Conservation (phyloP, 1,140 invertebrate genomes). For the Calephelis virginiensis region DNA sequence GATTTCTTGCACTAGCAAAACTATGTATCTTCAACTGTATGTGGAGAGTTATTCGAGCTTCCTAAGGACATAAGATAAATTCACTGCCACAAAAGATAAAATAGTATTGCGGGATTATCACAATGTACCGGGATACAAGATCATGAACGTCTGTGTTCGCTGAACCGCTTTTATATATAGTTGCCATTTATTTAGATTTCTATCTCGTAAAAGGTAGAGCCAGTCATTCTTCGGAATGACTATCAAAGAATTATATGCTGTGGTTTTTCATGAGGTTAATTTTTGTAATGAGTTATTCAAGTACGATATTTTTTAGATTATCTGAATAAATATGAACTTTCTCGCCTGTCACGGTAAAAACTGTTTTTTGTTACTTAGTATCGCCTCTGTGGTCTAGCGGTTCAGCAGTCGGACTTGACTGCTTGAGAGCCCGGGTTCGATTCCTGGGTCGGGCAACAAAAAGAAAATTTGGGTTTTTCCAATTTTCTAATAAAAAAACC, state of each 20-base stretch:
- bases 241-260: slow-evolving; percentile 1
- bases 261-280: neutral
- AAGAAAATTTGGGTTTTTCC: too few relatives aligned
- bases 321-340: too few relatives aligned
- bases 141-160: slow-evolving; percentile 12
- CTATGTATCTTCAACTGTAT: neutral
- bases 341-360: too few relatives aligned
- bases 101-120: slow-evolving; percentile 5
- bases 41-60: neutral
- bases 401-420: too few relatives aligned
- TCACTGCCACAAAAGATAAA: slow-evolving; percentile 15
- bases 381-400: too few relatives aligned
- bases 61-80: neutral
- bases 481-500: too few relatives aligned
- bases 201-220: slow-evolving; percentile 11
- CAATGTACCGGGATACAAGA: slow-evolving; percentile 12
- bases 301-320: too few relatives aligned
- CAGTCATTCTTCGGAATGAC: slow-evolving; percentile 2
- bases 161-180: slow-evolving; percentile 13
- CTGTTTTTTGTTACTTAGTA: too few relatives aligned
- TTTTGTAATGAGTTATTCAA: neutral
- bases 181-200: slow-evolving; percentile 13
- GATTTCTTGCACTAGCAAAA: neutral
- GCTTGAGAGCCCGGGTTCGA: too few relatives aligned
- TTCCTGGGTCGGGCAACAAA: too few relatives aligned